These are phyloP conservation scores for Zelostemma sp. DNA, from an alignment of 1,140 invertebrate species.

Conservation along the genomic window DNA sequence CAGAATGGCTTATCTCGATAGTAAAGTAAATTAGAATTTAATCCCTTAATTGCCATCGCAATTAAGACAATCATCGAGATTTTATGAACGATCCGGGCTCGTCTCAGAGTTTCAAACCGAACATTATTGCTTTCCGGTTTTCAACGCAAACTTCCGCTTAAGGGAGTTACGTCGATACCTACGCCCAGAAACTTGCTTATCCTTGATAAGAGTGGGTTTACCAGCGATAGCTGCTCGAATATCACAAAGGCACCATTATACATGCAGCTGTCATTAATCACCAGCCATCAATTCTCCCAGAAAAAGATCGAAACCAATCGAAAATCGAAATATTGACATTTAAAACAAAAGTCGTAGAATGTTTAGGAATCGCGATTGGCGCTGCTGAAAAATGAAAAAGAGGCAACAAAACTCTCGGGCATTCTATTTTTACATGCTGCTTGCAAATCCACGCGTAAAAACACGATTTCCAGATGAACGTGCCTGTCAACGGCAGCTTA, in stretches of 20 bases:
- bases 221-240: background rate
- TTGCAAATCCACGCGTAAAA: constrained; percentile 27
- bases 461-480: constrained; percentile 30
- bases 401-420: constrained; percentile 24
- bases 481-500: constrained; percentile 28
- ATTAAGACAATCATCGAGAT: constrained; percentile 30
- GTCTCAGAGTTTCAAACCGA: constrained; percentile 20
- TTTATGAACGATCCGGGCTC: constrained; percentile 24
- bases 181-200: constrained; percentile 18
- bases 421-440: constrained; percentile 21
- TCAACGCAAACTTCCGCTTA: constrained; percentile 26
- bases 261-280: too few species aligned
- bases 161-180: constrained; percentile 26
- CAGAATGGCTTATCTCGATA: too few species aligned
- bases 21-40: too few species aligned
- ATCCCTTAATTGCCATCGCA: constrained; percentile 16
- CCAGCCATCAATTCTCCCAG: too few species aligned
- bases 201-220: constrained; percentile 22
- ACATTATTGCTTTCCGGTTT: constrained; percentile 33
- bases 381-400: constrained; percentile 7
- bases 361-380: background rate
- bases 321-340: too few species aligned
- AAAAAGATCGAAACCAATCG: too few species aligned
- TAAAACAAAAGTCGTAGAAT: background rate
- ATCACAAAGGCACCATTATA: background rate